phyloP scores from a whole-genome alignment of 2,888 invertebrate genomes.

The Ptychoptera contaminata region DNA sequence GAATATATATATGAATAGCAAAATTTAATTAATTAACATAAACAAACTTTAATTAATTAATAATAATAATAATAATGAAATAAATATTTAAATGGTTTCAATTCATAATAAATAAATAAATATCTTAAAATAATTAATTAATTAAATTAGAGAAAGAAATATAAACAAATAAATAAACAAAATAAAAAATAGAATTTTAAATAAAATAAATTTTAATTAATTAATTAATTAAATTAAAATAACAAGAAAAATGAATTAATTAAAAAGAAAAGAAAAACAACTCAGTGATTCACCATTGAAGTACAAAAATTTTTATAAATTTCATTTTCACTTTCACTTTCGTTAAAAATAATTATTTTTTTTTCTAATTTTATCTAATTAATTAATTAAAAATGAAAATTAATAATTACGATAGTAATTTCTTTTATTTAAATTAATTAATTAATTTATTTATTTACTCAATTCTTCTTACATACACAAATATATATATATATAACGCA shows the following conservation, averaged over 20 bases:
- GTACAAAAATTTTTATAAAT: slow-evolving; percentile 24
- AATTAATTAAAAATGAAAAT: neutral
- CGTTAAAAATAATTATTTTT: too few relatives aligned
- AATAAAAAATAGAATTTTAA: slow-evolving; percentile 5
- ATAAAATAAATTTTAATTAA: too few relatives aligned
- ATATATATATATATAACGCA: neutral
- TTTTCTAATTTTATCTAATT: neutral
- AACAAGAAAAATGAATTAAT: slow-evolving; percentile 5
- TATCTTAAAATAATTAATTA: too few relatives aligned
- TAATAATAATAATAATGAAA: too few relatives aligned
- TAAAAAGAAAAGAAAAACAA: slow-evolving; percentile 14
- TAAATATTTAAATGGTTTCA: too few relatives aligned
- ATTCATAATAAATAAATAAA: too few relatives aligned
- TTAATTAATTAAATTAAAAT: slow-evolving; percentile 10
- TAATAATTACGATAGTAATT: too few relatives aligned
- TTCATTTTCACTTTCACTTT: too few relatives aligned
- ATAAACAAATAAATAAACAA: neutral
- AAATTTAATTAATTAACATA: too few relatives aligned
- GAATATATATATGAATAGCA: too few relatives aligned
- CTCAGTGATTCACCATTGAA: slow-evolving; percentile 34
- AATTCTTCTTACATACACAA: neutral
- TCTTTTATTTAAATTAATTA: too few relatives aligned
- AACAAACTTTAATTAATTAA: too few relatives aligned
- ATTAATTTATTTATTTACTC: slow-evolving; percentile 1
- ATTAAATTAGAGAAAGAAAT: slow-evolving; percentile 9